A percentile compares a stretch with the other conserved stretches of the same genome.
These are phyloP conservation scores for Epinotia bilunana DNA, from an alignment of 2,888 invertebrate genomes.

Conservation along the genomic window DNA sequence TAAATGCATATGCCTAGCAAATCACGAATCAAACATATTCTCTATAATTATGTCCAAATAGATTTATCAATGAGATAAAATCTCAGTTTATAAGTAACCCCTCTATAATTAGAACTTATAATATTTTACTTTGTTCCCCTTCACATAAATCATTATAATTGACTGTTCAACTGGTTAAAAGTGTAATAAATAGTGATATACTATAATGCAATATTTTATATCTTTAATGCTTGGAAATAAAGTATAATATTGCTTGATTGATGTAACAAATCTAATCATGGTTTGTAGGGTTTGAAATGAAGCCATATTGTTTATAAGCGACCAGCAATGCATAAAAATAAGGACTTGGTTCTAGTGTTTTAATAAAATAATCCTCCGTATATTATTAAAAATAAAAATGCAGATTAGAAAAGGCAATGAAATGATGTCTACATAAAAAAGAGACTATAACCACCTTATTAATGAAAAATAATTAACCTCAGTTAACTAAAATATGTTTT, in stretches of 20 bases:
- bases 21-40: conserved; percentile 27
- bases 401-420: too few species aligned
- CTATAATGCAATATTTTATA: not conserved
- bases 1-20: conserved; percentile 1
- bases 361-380: too few species aligned
- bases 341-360: not conserved
- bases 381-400: too few species aligned
- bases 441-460: too few species aligned
- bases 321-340: not conserved
- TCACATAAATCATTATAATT: conserved; percentile 42
- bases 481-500: too few species aligned
- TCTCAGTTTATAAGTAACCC: conserved; percentile 38
- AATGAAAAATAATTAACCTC: too few species aligned
- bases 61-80: conserved; percentile 43
- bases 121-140: conserved; percentile 36
- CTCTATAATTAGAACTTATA: conserved; percentile 36
- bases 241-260: not conserved
- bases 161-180: conserved; percentile 35
- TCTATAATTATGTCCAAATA: conserved; percentile 30
- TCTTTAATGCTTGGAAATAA: conserved; percentile 1
- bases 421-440: too few species aligned
- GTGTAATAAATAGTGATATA: conserved; percentile 20
- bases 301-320: conserved; percentile 13
- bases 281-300: conserved; percentile 7
- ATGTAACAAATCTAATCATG: not conserved